Evolutionary conservation across 2,888 invertebrate species (phyloP), one percentile per base, ranked within the genome.

Genomic region (Gandaritis pyraliata): DNA sequence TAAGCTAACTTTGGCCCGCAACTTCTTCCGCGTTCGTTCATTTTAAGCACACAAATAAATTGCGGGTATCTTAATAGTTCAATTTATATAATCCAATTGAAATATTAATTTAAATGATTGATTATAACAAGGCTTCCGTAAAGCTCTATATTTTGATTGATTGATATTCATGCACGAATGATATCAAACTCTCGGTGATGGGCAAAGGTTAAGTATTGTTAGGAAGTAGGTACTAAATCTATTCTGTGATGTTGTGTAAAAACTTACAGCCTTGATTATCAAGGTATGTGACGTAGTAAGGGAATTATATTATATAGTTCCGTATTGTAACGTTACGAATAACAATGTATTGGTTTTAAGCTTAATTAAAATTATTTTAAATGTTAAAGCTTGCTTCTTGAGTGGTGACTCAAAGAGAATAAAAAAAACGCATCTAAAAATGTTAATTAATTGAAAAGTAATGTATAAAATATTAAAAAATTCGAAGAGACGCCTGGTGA

Each of bases 81-180:
- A 58, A 54, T 55, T 50, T 10, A 64, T 6, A 62, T 58, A 64
- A 63, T 59, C 51, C 46, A 47, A 50, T 46, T 61, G 58, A 57
- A 52, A 49, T 61, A 52, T 45, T 61, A 61, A 56, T 59, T 55
- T 38, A 30, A 30, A 56, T 67, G 64, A 65, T 68, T 64, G 66
- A 70, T 73, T 62, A 69, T 56, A 58, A 23, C 30, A 33, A 46
- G 36, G 86, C 88, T 88, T 83, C 88, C 82, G 87, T 83, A 77
- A 75, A 83, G 87, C 85, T 86, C 88, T 70, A 86, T 67, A 76
- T 85, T 74, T 68, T 86, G 87, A 88, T 87, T 83, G 73, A 88
- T 88, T 81, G 10, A 78, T 73, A 43, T 63, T 56, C 65, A 66
- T 76, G 76, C 73, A 74, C 71, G 73, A 80, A 76, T 83, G 77